Conservation (phyloP, 2,797 vertebrate species). For the Spinibarbus caldwelli region DNA sequence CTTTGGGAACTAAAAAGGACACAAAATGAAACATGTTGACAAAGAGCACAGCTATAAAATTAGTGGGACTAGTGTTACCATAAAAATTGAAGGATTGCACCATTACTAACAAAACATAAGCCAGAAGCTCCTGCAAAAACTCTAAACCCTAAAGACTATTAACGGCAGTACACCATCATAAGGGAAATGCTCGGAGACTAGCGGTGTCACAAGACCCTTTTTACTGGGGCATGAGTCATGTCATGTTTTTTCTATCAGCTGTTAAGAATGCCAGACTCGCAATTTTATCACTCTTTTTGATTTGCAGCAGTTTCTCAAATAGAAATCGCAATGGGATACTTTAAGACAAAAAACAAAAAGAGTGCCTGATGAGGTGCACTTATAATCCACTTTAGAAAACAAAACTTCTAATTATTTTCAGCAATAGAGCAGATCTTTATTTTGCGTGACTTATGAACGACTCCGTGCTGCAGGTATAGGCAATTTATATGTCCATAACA, state of each 20-base stretch:
- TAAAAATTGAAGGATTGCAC: background rate
- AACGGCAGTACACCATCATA: background rate
- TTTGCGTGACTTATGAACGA: background rate
- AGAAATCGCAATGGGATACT: no score
- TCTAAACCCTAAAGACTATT: background rate
- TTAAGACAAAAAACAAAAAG: background rate
- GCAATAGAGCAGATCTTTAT: background rate
- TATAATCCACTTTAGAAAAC: background rate
- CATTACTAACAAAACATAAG: slow-evolving; percentile 10
- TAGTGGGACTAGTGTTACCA: background rate
- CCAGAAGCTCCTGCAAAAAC: background rate
- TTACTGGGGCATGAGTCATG: no score
- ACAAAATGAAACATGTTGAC: background rate
- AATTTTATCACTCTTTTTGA: background rate
- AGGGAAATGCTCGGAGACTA: background rate
- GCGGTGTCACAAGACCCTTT: background rate
- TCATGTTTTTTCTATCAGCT: background rate
- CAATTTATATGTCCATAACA: background rate
- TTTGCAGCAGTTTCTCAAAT: background rate
- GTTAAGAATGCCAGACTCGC: background rate
- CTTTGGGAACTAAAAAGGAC: background rate
- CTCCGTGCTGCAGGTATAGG: background rate
- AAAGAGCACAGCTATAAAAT: background rate
- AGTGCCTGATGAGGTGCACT: background rate
- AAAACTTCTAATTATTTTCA: background rate